phyloP scores from a whole-genome alignment of 1,140 invertebrate species.

The Zophobas atratus region DNA sequence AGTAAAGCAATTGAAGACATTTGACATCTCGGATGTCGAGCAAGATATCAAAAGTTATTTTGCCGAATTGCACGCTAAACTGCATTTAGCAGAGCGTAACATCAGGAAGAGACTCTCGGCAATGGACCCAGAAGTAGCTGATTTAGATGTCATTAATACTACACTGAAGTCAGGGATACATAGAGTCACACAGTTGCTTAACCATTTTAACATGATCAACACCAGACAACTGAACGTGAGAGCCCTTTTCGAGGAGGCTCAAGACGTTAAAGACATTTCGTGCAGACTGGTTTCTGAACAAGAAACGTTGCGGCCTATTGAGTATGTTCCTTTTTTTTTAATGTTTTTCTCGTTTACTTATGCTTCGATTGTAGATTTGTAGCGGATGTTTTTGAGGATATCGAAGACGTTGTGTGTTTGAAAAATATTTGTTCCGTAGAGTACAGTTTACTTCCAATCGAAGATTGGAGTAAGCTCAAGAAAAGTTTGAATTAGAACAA shows the following conservation, averaged over 20 bases:
- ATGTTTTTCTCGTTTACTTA: slow-evolving; percentile 1
- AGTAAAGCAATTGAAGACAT: slow-evolving; percentile 33
- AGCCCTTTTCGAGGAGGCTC: slow-evolving; percentile 47
- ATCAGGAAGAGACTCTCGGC: slow-evolving; percentile 39
- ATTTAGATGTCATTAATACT: slow-evolving; percentile 6
- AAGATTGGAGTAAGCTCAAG: slow-evolving; percentile 52
- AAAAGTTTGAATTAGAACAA: slow-evolving; percentile 20
- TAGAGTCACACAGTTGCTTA: slow-evolving; percentile 21
- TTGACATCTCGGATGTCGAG: slow-evolving; percentile 30
- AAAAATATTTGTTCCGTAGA: slow-evolving; percentile 43
- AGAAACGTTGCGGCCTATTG: slow-evolving; percentile 36
- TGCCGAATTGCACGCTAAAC: slow-evolving; percentile 47
- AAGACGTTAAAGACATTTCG: slow-evolving; percentile 48
- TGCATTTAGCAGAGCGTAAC: slow-evolving; percentile 51
- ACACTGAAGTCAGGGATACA: slow-evolving; percentile 3
- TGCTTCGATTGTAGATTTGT: slow-evolving; percentile 54
- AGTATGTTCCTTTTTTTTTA: slow-evolving; percentile 39
- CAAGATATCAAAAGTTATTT: slow-evolving; percentile 54
- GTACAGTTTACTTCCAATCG: slow-evolving; percentile 49
- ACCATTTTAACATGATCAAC: slow-evolving; percentile 9
- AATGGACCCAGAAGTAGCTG: neutral
- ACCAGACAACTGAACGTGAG: slow-evolving; percentile 54
- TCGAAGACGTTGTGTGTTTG: slow-evolving; percentile 46
- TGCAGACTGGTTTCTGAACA: slow-evolving; percentile 51
- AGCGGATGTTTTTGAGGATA: slow-evolving; percentile 39